Conservation (phyloP, 2,113 vertebrate genomes). For the Furnarius figulus region DNA sequence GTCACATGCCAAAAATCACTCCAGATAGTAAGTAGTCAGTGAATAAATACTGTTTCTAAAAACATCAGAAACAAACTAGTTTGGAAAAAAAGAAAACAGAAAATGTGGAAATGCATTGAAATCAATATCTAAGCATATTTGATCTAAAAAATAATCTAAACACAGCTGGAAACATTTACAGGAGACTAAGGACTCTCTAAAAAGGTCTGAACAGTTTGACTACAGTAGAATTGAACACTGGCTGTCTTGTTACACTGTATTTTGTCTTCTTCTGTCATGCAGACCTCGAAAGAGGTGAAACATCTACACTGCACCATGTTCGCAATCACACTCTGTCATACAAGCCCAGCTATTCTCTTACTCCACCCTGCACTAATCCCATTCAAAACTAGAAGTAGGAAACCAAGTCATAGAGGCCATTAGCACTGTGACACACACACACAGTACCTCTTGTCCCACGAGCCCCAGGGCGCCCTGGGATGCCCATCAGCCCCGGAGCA, state of each 20-base stretch:
- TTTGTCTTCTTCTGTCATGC: not conserved
- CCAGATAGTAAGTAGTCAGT: not conserved
- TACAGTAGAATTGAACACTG: not conserved
- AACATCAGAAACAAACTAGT: not conserved
- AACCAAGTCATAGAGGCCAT: not conserved
- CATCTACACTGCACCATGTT: not conserved
- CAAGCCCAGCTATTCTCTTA: not conserved
- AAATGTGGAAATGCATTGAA: not conserved
- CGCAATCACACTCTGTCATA: not conserved
- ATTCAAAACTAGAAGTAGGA: not conserved
- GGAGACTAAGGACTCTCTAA: not conserved
- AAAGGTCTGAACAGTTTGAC: not conserved
- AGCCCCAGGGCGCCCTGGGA: conserved; percentile 83
- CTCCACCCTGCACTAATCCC: not conserved
- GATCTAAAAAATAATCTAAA: not conserved
- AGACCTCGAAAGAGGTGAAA: fast-evolving
- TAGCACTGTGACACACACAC: not conserved
- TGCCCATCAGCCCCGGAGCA: conserved; percentile 80
- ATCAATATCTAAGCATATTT: not conserved
- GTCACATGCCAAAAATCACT: not conserved
- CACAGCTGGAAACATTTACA: not conserved
- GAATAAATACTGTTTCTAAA: not conserved
- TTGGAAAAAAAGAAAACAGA: not conserved
- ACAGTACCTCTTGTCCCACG: conserved; percentile 87
- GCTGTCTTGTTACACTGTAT: fast-evolving